Evolutionary conservation across 2,888 invertebrate genomes (phyloP), one percentile per base, ranked within the genome.

Genomic region (Tupiocoris notatus): DNA sequence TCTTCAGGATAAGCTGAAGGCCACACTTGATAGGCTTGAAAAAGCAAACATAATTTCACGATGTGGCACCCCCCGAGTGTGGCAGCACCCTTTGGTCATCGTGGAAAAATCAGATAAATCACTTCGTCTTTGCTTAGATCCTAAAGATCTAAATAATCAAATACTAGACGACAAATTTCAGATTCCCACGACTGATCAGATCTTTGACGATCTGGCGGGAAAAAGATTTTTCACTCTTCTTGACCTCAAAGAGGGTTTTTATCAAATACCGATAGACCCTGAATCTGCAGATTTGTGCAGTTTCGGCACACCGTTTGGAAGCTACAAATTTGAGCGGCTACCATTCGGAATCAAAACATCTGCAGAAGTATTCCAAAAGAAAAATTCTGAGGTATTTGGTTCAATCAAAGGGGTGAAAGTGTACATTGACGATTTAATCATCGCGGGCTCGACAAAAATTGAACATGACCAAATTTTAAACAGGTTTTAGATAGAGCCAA

Each of bases 81-180:
- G n/a, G n/a, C n/a, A n/a, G n/a, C 82, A 83, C 79, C 81, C 83
- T 7, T 81, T 83, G 6, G 82, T 82, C 1, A 77, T 82, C 22
- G 81, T 65, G 20, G 65, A 65, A n/a, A n/a, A n/a, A n/a, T n/a
- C n/a, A n/a, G n/a, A n/a, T n/a, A n/a, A n/a, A n/a, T n/a, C n/a
- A n/a, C 17, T 65, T 1, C 0, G 65, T 12, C n/a, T 65, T 7
- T 65, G 65, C 54, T 39, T 65, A 65, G 20, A 65, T 17, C 65
- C 65, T 1, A 65, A 65, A 9, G 1, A 39, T 39, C 20, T 39
- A 16, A 65, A 65, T n/a, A n/a, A n/a, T n/a, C n/a, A n/a, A n/a
- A n/a, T n/a, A n/a, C n/a, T n/a, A n/a, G n/a, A n/a, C n/a, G 54
- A 54, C 6, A 39, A 67, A 9, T 56, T 57, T 22, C 25, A 75